Base-by-base conservation (phyloP, 2,888 invertebrate species). In the Parochlus steinenii region DNA sequence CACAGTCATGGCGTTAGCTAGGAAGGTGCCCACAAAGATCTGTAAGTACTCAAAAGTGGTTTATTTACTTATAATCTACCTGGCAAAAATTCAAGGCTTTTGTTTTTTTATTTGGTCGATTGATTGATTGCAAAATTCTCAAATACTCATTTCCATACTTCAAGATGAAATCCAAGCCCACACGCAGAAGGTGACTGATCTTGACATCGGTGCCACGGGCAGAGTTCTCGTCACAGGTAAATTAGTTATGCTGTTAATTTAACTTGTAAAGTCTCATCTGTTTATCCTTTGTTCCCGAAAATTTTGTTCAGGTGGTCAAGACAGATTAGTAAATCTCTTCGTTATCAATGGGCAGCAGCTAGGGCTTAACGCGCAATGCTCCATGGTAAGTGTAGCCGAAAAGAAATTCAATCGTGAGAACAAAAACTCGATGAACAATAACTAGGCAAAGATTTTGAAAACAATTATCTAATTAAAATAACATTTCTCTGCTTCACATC, bases 221-320 rank as follows among this genome's bases (percentile, higher is more conserved):
- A 49, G 58, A 25, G 59, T 59, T 40, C 49, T 59, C 41, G 59
- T 59, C 43, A 59, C 59, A 39, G n/a, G n/a, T n/a, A n/a, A n/a
- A n/a, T n/a, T n/a, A n/a, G n/a, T n/a, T n/a, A n/a, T n/a, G n/a
- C n/a, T n/a, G n/a, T n/a, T n/a, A n/a, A n/a, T n/a, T n/a, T n/a
- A n/a, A n/a, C n/a, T n/a, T n/a, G n/a, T n/a, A n/a, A n/a, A n/a
- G n/a, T n/a, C n/a, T n/a, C n/a, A n/a, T n/a, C n/a, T n/a, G n/a
- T n/a, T n/a, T n/a, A 87, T 90, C 34, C 69, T 90, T 56, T 89
- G 83, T 25, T 89, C 89, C 40, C n/a, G n/a, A n/a, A n/a, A n/a
- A n/a, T n/a, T n/a, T n/a, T n/a, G n/a, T n/a, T n/a, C n/a, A n/a
- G 95, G 95, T 38, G 93, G 95, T 40, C 90, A 92, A 56, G 95